phyloP scores from a whole-genome alignment of 2,113 vertebrate genomes.

The Antechinus stuartii region DNA sequence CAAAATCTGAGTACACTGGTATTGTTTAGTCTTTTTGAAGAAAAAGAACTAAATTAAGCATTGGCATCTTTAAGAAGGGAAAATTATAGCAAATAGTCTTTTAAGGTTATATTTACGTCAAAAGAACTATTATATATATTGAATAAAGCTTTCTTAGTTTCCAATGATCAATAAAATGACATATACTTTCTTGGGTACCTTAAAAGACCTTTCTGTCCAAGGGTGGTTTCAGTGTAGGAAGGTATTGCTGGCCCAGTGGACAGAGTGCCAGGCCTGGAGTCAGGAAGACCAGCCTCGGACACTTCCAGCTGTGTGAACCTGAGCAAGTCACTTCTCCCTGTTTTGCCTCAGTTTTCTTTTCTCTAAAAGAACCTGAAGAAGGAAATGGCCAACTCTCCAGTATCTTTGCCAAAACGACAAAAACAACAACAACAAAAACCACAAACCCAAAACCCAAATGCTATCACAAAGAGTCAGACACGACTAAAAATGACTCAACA shows the following conservation, averaged over 20 bases:
- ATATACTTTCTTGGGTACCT: neutral
- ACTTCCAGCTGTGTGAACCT: too few species aligned
- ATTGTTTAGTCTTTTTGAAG: neutral
- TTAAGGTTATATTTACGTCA: slow-evolving; percentile 35
- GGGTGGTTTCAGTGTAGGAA: neutral
- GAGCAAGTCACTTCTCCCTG: too few species aligned
- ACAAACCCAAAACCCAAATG: neutral
- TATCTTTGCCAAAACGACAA: neutral
- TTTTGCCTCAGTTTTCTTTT: neutral
- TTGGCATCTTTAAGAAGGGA: neutral
- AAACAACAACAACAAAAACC: too few species aligned
- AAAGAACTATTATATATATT: neutral
- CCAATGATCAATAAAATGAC: slow-evolving; percentile 20
- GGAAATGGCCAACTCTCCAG: neutral
- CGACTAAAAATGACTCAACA: neutral
- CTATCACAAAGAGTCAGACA: neutral
- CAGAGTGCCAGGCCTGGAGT: too few species aligned
- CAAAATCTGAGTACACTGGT: slow-evolving; percentile 26
- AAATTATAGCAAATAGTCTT: neutral
- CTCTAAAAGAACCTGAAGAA: neutral
- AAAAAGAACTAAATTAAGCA: slow-evolving; percentile 35
- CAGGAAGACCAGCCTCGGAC: too few species aligned
- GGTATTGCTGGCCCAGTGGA: too few species aligned
- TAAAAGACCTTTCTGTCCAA: neutral
- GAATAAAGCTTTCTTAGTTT: slow-evolving; percentile 31